Evolutionary conservation across 1,140 invertebrate species (phyloP).

Genomic region (Paralvinella palmiformis): DNA sequence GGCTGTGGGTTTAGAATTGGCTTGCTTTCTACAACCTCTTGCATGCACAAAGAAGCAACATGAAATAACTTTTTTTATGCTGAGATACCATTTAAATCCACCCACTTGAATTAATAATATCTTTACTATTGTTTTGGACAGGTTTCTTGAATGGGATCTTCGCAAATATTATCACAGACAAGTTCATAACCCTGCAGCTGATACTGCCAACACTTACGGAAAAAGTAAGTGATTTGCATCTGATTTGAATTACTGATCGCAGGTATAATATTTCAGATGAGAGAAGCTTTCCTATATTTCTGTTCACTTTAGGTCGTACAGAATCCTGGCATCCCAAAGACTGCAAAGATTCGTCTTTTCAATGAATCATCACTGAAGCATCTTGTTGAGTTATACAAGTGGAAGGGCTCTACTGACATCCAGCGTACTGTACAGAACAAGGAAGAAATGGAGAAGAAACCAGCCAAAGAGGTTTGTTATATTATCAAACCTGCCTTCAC

Average conservation of each 20-base stretch:
- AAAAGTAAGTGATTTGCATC: slow-evolving; percentile 18
- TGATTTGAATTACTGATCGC: background rate
- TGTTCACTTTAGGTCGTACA: slow-evolving; percentile 58
- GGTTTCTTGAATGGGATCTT: slow-evolving; percentile 61
- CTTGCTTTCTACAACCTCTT: background rate
- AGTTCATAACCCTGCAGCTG: slow-evolving; percentile 59
- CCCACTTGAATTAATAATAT: background rate
- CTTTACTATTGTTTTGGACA: slow-evolving; percentile 9
- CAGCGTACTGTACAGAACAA: background rate
- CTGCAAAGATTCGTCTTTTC: slow-evolving; percentile 65
- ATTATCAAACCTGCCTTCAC: too few species aligned
- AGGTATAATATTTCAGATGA: background rate
- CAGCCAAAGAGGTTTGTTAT: slow-evolving; percentile 25
- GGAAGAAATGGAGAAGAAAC: slow-evolving; percentile 15
- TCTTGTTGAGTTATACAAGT: slow-evolving; percentile 65
- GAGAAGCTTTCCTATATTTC: background rate
- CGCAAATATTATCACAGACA: slow-evolving; percentile 62
- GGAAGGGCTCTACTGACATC: slow-evolving; percentile 58
- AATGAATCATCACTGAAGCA: slow-evolving; percentile 60
- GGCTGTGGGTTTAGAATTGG: background rate
- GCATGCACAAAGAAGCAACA: background rate
- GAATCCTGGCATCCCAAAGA: slow-evolving; percentile 62
- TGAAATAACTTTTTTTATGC: background rate
- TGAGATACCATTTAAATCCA: background rate
- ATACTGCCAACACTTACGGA: slow-evolving; percentile 63